These are phyloP conservation scores for Anseranas semipalmata DNA, from an alignment of 2,113 vertebrate genomes.

Conservation along the genomic window DNA sequence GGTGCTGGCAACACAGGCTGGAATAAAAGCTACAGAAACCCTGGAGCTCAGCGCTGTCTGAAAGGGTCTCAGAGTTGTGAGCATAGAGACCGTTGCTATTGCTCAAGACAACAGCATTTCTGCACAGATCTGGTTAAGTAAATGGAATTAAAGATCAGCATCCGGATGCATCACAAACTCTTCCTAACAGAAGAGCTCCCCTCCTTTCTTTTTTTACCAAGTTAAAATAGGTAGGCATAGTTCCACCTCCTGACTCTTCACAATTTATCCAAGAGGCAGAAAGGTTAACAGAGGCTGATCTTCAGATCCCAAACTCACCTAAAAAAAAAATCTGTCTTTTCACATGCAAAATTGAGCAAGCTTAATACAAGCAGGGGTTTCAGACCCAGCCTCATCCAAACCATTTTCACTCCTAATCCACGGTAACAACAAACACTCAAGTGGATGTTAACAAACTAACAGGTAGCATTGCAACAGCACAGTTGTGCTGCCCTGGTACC, in stretches of 20 bases:
- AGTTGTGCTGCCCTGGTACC: rapidly evolving
- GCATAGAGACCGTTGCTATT: rapidly evolving
- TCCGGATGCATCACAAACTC: not conserved
- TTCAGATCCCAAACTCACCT: not conserved
- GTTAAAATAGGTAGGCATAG: not conserved
- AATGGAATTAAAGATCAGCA: rapidly evolving
- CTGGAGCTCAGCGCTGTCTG: not conserved
- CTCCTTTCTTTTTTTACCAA: not conserved
- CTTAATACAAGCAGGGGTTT: not conserved
- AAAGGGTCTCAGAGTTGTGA: not conserved
- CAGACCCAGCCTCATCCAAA: not conserved
- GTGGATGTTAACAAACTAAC: rapidly evolving
- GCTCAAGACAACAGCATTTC: not conserved
- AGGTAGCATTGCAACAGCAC: rapidly evolving
- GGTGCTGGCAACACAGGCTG: not conserved
- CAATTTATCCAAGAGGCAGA: not conserved
- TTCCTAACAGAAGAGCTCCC: not conserved
- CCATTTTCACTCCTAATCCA: rapidly evolving
- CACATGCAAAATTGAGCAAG: not conserved
- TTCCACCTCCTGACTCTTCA: not conserved
- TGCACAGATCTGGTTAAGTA: not conserved
- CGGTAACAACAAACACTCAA: rapidly evolving
- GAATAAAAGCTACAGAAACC: not conserved
- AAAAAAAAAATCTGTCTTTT: not conserved
- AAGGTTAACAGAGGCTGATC: not conserved